These are phyloP conservation scores for Drosophila sechellia DNA, from an alignment of 1,140 invertebrate species.

Conservation along the genomic window DNA sequence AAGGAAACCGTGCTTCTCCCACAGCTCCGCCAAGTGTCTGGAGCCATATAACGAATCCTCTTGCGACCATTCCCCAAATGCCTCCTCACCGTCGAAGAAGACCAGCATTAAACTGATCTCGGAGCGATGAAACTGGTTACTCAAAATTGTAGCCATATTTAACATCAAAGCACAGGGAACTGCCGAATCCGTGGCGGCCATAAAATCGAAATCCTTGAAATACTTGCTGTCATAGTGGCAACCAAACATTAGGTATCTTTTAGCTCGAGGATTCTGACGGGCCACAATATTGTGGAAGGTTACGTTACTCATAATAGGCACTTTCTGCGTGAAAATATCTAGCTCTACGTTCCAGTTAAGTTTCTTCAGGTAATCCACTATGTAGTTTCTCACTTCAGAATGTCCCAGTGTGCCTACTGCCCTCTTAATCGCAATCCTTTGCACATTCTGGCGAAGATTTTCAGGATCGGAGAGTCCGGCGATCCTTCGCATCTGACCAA, in stretches of 20 bases:
- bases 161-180: conserved; percentile 98
- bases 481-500: not conserved
- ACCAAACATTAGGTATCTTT: conserved; percentile 91
- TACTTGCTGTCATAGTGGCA: conserved; percentile 98
- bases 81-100: conserved; percentile 99
- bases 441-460: conserved; percentile 87
- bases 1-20: conserved; percentile 85
- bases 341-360: conserved; percentile 91
- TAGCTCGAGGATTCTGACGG: conserved; percentile 91
- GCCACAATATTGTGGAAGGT: conserved; percentile 94
- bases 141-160: conserved; percentile 92
- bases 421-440: conserved; percentile 89
- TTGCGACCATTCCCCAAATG: conserved; percentile 87
- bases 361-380: conserved; percentile 85
- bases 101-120: conserved; percentile 95
- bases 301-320: conserved; percentile 89
- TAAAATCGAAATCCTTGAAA: conserved; percentile 89
- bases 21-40: conserved; percentile 92
- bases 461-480: conserved; percentile 81
- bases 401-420: conserved; percentile 89
- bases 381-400: conserved; percentile 89
- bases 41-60: conserved; percentile 99
- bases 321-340: conserved; percentile 89
- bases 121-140: conserved; percentile 85
- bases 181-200: conserved; percentile 43